A percentile compares a stretch with the other conserved stretches of the same genome.
Evolutionary conservation across 2,113 vertebrate species (phyloP).

Genomic region (Hemiprocne comata): DNA sequence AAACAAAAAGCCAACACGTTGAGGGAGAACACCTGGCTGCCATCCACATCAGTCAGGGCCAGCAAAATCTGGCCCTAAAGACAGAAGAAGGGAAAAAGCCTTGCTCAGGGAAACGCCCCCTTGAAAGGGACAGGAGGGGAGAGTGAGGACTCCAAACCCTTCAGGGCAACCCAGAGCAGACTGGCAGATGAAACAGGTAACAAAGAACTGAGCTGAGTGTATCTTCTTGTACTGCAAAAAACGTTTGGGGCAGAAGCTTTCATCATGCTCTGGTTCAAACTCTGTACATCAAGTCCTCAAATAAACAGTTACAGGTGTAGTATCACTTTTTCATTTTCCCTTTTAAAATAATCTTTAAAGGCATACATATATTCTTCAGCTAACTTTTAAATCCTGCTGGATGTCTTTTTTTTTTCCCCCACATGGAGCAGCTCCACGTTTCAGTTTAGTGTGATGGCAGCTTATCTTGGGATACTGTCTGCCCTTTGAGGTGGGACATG

Average conservation of each 20-base stretch:
- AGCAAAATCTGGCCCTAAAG: background rate
- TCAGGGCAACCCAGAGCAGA: background rate
- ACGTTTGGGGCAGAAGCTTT: background rate
- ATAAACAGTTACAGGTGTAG: fast-evolving
- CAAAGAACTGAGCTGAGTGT: background rate
- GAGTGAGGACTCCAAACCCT: fast-evolving
- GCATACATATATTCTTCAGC: background rate
- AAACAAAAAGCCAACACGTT: fast-evolving
- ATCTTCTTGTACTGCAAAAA: background rate
- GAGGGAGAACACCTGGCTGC: background rate
- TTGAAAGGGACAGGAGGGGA: background rate
- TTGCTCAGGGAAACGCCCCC: background rate
- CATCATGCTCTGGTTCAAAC: background rate
- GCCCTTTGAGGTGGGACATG: background rate
- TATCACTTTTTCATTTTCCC: background rate
- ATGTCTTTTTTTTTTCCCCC: background rate
- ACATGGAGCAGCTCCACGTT: background rate
- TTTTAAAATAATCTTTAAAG: background rate
- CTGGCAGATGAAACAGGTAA: background rate
- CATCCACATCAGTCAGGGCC: fast-evolving
- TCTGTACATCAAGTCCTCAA: background rate
- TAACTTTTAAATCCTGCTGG: background rate
- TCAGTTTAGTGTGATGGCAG: background rate
- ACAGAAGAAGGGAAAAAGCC: background rate
- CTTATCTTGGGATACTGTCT: too few relatives aligned